Evolutionary conservation across 2,797 vertebrate genomes (phyloP), one percentile per base, ranked within the genome.

Genomic region (Hybognathus amarus): DNA sequence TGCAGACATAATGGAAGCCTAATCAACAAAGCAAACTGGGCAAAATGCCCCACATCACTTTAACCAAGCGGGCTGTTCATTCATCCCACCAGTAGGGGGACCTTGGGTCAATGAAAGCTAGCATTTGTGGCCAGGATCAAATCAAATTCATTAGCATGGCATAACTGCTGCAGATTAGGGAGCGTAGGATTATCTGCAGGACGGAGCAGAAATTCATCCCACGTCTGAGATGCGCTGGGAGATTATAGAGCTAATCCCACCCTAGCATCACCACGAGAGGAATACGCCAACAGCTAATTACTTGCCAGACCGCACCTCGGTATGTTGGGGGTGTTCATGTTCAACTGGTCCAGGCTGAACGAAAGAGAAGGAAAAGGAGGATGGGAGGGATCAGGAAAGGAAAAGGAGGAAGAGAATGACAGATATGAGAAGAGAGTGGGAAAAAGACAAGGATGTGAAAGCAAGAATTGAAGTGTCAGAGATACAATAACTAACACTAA

Each of bases 261-360:
- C 77, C 92, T 91, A 93, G 90, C 92, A 90, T 91, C 79, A 91
- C 91, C 80, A 90, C 85, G 59, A 89, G 84, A 88, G 90, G 89
- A 86, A 89, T 93, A 94, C 89, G 90, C 92, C 93, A 92, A 90
- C 86, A 88, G 91, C 92, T 94, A 92, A 92, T 91, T 91, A 95
- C 95, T 95, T 95, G 94, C 95, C 95, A 95, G 94, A 93, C 93
- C 93, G 92, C 92, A 95, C 94, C 95, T 95, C 90, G 91, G 91
- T 92, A 90, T 94, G 94, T 93, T 92, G 93, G 92, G 92, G 90
- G 92, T 90, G 92, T 91, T 93, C 92, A 89, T 89, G 87, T 89
- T 91, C 93, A 93, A 92, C 91, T 90, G 92, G 90, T 90, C 94
- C 93, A 88, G 91, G 88, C 91, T 93, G 93, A 91, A 92, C 83